A percentile compares a stretch with the other conserved stretches of the same genome.
phyloP scores from a whole-genome alignment of 1,140 invertebrate species.

The Neodiprion pinetum region DNA sequence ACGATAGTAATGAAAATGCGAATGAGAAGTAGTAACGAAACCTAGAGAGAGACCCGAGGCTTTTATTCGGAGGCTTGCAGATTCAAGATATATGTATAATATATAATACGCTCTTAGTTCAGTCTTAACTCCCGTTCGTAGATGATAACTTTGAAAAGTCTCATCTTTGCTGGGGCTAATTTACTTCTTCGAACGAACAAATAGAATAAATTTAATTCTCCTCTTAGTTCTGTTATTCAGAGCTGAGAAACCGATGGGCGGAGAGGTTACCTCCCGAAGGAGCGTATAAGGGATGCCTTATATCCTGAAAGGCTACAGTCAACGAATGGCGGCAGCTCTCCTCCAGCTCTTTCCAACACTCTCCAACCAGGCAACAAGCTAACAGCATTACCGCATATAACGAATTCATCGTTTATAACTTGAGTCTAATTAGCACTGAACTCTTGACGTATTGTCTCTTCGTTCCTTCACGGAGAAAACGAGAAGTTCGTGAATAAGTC shows the following conservation, averaged over 20 bases:
- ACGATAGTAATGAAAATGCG: no score
- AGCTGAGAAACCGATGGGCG: not conserved
- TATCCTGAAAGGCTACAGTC: not conserved
- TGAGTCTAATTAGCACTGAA: slow-evolving; percentile 42
- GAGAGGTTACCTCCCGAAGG: slow-evolving; percentile 21
- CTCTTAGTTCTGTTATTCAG: slow-evolving; percentile 13
- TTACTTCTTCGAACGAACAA: not conserved
- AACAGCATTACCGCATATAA: slow-evolving; percentile 40
- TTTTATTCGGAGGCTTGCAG: not conserved
- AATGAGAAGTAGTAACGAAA: not conserved
- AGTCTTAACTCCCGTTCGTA: not conserved
- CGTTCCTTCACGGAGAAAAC: not conserved
- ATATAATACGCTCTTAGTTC: not conserved
- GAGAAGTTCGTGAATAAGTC: not conserved
- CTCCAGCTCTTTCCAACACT: not conserved
- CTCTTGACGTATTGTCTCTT: slow-evolving; percentile 41
- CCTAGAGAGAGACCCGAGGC: not conserved
- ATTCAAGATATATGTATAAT: not conserved
- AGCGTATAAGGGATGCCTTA: not conserved
- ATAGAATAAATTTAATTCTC: slow-evolving; percentile 17
- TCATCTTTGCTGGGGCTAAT: not conserved
- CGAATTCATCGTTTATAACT: slow-evolving; percentile 43
- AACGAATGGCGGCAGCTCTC: not conserved
- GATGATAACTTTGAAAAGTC: slow-evolving; percentile 2
- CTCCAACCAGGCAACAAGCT: slow-evolving; percentile 33